Evolutionary conservation across 2,888 invertebrate genomes (phyloP).

Genomic region (Pocota personata): DNA sequence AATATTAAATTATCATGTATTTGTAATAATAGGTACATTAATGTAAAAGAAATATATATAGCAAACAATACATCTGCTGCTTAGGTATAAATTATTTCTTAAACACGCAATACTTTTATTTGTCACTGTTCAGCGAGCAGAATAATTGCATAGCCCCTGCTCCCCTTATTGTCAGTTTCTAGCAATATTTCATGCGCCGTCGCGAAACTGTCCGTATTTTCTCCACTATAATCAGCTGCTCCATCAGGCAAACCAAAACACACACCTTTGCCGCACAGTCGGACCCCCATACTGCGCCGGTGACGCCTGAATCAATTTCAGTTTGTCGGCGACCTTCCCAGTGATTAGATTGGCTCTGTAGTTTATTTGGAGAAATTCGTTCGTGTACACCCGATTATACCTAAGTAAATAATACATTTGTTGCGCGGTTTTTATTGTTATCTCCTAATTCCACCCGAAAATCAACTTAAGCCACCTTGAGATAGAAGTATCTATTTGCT

Average conservation of each 20-base stretch:
- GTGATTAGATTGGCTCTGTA: background rate
- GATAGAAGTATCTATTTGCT: background rate
- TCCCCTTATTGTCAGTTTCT: too few species aligned
- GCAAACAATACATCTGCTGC: too few species aligned
- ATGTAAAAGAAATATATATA: too few species aligned
- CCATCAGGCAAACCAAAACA: background rate
- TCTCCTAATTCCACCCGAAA: background rate
- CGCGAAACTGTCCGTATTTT: background rate
- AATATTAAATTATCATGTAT: too few species aligned
- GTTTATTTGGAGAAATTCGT: background rate
- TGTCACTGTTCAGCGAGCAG: background rate
- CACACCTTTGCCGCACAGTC: background rate
- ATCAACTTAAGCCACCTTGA: background rate
- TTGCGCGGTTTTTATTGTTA: too few species aligned
- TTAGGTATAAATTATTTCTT: background rate
- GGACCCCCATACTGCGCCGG: background rate
- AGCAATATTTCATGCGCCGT: background rate
- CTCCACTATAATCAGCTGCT: constrained; percentile 26
- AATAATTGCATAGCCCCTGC: background rate
- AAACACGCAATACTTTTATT: background rate
- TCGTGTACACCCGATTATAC: background rate
- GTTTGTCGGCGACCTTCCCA: background rate
- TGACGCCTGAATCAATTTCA: background rate
- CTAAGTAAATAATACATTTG: background rate
- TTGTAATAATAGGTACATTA: too few species aligned